Conservation (phyloP, 2,888 invertebrate species). For the Nomada flava region DNA sequence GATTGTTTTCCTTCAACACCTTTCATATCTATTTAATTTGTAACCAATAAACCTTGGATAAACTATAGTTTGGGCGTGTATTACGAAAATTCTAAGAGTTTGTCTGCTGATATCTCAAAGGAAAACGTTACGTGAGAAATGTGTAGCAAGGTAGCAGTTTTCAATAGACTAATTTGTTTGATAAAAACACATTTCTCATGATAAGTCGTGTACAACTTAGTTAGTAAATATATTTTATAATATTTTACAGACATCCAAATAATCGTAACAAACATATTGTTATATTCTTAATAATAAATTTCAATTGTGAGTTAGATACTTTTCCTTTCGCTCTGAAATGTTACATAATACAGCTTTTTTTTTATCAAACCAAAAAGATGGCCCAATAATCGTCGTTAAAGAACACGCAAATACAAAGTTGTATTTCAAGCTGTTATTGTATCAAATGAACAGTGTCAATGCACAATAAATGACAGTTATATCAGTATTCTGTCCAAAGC, state of each 20-base stretch:
- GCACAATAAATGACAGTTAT: conserved; percentile 32
- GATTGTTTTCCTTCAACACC: conserved; percentile 65
- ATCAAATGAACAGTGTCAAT: conserved; percentile 32
- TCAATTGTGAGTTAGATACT: conserved; percentile 31
- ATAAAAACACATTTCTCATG: conserved; percentile 55
- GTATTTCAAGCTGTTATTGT: conserved; percentile 40
- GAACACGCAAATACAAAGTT: conserved; percentile 42
- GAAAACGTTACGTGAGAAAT: conserved; percentile 61
- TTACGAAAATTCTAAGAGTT: conserved; percentile 9
- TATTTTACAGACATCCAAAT: conserved; percentile 44
- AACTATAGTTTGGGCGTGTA: conserved; percentile 4
- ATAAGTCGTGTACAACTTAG: conserved; percentile 54
- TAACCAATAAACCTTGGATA: conserved; percentile 26
- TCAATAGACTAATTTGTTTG: not conserved
- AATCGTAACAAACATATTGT: conserved; percentile 36
- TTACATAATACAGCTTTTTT: conserved; percentile 45
- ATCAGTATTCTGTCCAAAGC: conserved; percentile 26
- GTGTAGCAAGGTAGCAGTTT: conserved; percentile 54
- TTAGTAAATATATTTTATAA: conserved; percentile 40
- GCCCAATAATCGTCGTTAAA: conserved; percentile 56
- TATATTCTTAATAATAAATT: conserved; percentile 47
- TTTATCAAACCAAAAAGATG: conserved; percentile 47
- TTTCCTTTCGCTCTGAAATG: conserved; percentile 41
- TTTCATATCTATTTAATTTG: conserved; percentile 12
- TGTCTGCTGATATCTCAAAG: conserved; percentile 39